Conservation (phyloP, 2,113 vertebrate genomes). For the Columba livia region DNA sequence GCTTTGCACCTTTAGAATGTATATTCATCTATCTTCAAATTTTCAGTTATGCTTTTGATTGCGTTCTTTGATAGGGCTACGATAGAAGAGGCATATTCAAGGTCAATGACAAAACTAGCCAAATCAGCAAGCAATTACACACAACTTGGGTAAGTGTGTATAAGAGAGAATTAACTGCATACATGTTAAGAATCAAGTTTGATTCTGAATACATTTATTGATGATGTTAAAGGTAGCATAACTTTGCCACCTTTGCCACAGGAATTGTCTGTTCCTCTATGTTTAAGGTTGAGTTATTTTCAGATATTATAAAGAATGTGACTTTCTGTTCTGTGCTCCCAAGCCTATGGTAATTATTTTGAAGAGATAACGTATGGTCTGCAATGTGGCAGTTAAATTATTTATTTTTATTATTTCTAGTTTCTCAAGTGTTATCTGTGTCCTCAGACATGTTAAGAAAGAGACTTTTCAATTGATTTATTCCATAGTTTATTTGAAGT, state of each 20-base stretch:
- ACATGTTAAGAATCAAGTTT: not conserved
- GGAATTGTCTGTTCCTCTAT: not conserved
- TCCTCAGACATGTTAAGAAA: not conserved
- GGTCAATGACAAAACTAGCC: constrained; percentile 96
- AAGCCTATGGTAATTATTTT: not conserved
- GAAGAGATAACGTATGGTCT: not conserved
- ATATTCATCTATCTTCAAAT: not conserved
- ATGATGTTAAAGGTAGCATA: not conserved
- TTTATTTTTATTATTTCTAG: not conserved
- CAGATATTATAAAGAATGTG: not conserved
- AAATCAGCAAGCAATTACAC: constrained; percentile 95
- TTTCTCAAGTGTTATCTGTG: not conserved
- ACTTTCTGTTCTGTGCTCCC: not conserved
- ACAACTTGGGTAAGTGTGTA: constrained; percentile 88
- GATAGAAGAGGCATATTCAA: constrained; percentile 94
- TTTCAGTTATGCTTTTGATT: not conserved
- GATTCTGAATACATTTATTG: not conserved
- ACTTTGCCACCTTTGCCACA: too few relatives aligned
- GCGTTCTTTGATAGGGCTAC: constrained; percentile 81
- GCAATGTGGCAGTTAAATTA: not conserved
- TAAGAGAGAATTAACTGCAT: not conserved
- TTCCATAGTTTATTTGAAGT: not conserved
- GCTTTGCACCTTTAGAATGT: not conserved
- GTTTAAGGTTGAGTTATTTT: not conserved
- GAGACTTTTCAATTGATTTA: not conserved